Conservation (phyloP, 2,888 invertebrate species). For the Drosophila acutilabella region DNA sequence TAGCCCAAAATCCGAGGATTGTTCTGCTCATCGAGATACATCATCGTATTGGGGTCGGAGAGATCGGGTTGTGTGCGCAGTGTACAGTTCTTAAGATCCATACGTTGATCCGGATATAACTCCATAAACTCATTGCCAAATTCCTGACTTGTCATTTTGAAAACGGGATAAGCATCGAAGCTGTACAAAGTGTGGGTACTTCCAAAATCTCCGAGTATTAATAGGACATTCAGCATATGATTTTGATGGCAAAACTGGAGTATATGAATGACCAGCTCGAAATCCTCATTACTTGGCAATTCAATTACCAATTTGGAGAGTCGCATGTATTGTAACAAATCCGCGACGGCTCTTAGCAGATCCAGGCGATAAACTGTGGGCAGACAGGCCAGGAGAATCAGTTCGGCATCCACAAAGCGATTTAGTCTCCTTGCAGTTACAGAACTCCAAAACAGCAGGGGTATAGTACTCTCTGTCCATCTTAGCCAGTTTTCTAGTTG, state of each 20-base stretch:
- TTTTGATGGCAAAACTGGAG: conserved; percentile 42
- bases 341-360: conserved; percentile 28
- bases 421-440: conserved; percentile 7
- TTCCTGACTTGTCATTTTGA: conserved; percentile 20
- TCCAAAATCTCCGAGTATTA: conserved; percentile 40
- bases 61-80: conserved; percentile 62
- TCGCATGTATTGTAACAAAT: conserved; percentile 42
- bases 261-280: conserved; percentile 22
- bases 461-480: conserved; percentile 31
- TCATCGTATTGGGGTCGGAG: conserved; percentile 66
- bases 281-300: conserved; percentile 20
- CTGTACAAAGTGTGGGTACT: conserved; percentile 34
- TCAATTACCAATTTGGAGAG: conserved; percentile 58
- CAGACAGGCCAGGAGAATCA: conserved; percentile 56
- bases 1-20: conserved; percentile 47
- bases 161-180: conserved; percentile 51
- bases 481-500: conserved; percentile 28
- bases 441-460: conserved; percentile 47
- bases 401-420: conserved; percentile 34
- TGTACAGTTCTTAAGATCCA: conserved; percentile 33
- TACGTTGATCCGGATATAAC: conserved; percentile 56
- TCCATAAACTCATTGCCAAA: background rate
- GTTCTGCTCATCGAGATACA: conserved; percentile 39
- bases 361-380: conserved; percentile 43
- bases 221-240: conserved; percentile 55